Evolutionary conservation across 2,888 invertebrate species (phyloP).

Genomic region (Trilocha varians): DNA sequence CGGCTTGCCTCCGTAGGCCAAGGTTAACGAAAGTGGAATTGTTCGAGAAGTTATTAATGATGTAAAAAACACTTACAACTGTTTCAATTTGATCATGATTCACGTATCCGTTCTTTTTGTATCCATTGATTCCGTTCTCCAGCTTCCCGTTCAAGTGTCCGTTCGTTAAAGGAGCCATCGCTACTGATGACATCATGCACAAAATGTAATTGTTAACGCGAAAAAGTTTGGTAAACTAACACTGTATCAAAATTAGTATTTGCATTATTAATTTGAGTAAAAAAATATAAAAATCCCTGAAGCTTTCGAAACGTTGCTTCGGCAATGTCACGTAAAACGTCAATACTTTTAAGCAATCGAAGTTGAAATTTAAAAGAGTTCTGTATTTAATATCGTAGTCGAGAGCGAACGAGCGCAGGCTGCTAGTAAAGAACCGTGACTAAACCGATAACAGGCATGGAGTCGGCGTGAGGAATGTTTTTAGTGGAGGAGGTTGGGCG

Average conservation of each 20-base stretch:
- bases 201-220: conserved; percentile 9
- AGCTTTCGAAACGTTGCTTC: conserved; percentile 3
- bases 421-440: conserved; percentile 30
- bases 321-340: conserved; percentile 15
- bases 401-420: conserved; percentile 23
- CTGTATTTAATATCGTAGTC: neutral
- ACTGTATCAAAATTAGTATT: conserved; percentile 11
- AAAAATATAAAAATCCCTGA: neutral
- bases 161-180: conserved; percentile 54
- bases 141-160: conserved; percentile 50
- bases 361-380: neutral
- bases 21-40: too few relatives aligned
- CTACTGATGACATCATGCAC: conserved; percentile 53
- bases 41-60: too few relatives aligned
- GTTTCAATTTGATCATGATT: conserved; percentile 37
- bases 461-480: conserved; percentile 42
- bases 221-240: conserved; percentile 11
- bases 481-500: conserved; percentile 15
- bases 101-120: conserved; percentile 54
- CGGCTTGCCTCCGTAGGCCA: too few relatives aligned
- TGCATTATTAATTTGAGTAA: conserved; percentile 5
- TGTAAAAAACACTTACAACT: conserved; percentile 36
- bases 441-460: conserved; percentile 29
- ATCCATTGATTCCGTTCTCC: conserved; percentile 47
- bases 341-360: conserved; percentile 8